Base-by-base conservation (phyloP, 1,140 invertebrate genomes). In the Zaprionus gabonicus region DNA sequence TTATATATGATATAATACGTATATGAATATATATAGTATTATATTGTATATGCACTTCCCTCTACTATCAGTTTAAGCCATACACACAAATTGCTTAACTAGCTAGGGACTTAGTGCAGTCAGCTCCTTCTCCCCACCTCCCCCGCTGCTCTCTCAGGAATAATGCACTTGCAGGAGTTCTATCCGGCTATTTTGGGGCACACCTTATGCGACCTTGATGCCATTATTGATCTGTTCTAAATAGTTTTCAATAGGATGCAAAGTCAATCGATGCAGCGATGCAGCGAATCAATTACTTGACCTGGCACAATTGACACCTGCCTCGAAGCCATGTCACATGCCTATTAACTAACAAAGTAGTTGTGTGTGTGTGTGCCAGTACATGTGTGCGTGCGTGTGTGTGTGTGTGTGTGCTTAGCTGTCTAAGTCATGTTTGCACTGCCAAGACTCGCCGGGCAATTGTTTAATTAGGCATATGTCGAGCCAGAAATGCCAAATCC, bases 391-490 rank as follows among this genome's bases (percentile, higher is more conserved):
- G 20, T 38, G 23, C 13, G 25, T 12, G 36, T 20, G 51, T 44
- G 36, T 51, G 68, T 58, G n/a, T 53, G 70, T 44, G 67, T 75
- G n/a, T 64, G 56, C 38, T 36, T 77, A 38, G 56, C 38, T 68
- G 64, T 70, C 57, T 58, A 70, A 70, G 58, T 70, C 49, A n/a
- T 71, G 55, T 71, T 76, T 71, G 72, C 59, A 57, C 28, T 75
- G 59, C n/a, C 31, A 58, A 49, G 56, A 44, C 68, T 58, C 56
- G 28, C 20, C 56, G 70, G 70, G 73, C 64, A 71, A 76, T 79
- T 80, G 75, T 90, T 87, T 87, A 87, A 87, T 87, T 88, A 87
- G 77, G 86, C 62, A 80, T 88, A 87, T 78, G 63, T 58, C 69
- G 70, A 67, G 46, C 12, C 63, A 79, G 67, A 69, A 25, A 58